Evolutionary conservation across 37 sponge, comb jelly and placozoan genomes (phyloP).

Genomic region (Mnemiopsis leidyi): DNA sequence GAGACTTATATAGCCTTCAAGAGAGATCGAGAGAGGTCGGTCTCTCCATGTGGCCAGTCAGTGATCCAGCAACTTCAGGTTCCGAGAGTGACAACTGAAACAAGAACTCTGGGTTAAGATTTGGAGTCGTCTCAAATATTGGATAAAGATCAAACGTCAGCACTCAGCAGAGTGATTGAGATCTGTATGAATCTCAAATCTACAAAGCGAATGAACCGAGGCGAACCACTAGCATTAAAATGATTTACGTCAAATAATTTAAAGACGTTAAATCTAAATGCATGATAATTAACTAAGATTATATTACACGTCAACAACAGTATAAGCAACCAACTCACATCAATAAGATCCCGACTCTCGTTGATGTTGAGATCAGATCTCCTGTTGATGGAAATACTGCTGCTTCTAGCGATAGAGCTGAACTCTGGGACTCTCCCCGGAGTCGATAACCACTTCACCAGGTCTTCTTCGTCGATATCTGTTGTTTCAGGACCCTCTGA

Average conservation of each 20-base stretch:
- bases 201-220: no score
- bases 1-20: no score
- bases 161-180: no score
- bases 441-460: conserved; percentile 52
- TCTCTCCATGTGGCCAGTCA: background rate
- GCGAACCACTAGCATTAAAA: no score
- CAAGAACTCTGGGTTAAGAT: background rate
- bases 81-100: background rate
- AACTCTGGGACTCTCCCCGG: conserved; percentile 31
- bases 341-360: conserved; percentile 50
- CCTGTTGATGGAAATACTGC: conserved; percentile 22
- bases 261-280: no score
- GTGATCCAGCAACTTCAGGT: background rate
- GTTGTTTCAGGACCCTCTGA: background rate
- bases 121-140: background rate
- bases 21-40: background rate
- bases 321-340: conserved; percentile 23
- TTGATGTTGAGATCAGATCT: conserved; percentile 24
- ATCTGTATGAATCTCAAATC: no score
- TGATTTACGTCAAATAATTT: no score
- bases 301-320: no score
- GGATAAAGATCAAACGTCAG: no score
- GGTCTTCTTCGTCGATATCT: conserved; percentile 4
- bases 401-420: background rate
- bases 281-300: no score